phyloP scores from a whole-genome alignment of 2,797 vertebrate genomes.

The Strix occidentalis region DNA sequence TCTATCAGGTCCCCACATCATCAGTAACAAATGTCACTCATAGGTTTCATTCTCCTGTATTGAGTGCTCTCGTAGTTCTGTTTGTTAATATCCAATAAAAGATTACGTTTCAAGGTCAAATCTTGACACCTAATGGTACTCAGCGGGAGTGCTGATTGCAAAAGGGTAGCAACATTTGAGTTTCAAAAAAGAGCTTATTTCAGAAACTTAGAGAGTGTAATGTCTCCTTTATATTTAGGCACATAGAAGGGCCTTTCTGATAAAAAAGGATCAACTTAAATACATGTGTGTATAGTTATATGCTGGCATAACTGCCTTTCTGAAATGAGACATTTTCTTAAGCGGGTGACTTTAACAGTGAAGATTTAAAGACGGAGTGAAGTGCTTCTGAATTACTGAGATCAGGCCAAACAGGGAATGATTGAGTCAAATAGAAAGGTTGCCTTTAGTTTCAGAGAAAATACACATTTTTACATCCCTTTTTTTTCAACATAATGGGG shows the following conservation, averaged over 20 bases:
- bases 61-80: neutral
- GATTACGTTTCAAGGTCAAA: neutral
- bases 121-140: neutral
- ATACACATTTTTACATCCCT: neutral
- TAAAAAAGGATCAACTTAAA: neutral
- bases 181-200: neutral
- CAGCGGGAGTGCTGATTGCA: neutral
- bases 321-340: neutral
- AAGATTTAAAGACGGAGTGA: neutral
- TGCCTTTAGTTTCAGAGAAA: neutral
- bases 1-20: slow-evolving; percentile 22
- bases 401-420: neutral
- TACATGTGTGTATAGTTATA: neutral
- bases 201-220: neutral
- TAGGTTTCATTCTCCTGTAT: neutral
- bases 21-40: neutral
- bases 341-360: neutral
- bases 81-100: neutral
- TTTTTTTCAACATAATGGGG: neutral
- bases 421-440: neutral
- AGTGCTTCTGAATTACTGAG: neutral
- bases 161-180: neutral
- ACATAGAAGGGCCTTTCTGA: neutral
- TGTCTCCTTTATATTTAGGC: neutral
- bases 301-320: neutral